Evolutionary conservation across 2,888 invertebrate species (phyloP), one percentile per base, ranked within the genome.

Genomic region (Lochmaea capreae): DNA sequence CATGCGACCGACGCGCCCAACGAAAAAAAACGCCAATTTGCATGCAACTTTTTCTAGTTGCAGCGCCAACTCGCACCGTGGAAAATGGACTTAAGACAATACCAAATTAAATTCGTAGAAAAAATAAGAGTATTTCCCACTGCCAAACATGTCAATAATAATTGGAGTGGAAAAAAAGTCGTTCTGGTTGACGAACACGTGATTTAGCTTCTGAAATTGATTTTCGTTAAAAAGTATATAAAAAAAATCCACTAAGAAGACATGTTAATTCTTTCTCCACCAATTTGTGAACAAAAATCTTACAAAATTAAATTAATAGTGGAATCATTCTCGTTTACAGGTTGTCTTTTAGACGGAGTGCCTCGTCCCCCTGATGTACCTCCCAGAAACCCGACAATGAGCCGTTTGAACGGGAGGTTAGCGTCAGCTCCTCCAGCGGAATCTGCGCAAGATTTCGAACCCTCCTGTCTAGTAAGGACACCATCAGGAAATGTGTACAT

Each of bases 401-500:
- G 92, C 89, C 93, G 96, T 86, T 91, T 95, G 88, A 95, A 95
- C 91, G 95, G 95, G 87, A 93, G 95, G 87, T 91, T 95, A 88
- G 93, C 94, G 86, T 93, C 93, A 87, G 94, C 94, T 88, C 93
- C 94, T 82, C 92, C 92, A 82, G 92, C 92, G 87, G 89, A 90
- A 85, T 89, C 92, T 70, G 82, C 83, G 77, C 86, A 87, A 81
- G 96, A 96, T 88, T 95, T 95, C 88, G 96, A 96, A 88, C 95
- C 96, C 82, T 94, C 95, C 86, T 96, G 96, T 88, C 92, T 96
- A 85, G 95, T 96, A 84, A 92, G 96, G 88, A 96, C 96, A 80
- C 95, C 96, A 81, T 96, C 96, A 82, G 96, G 96, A 87, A 96
- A 96, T 90, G 95, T 96, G 87, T 96, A 96, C 90, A 96, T 96